These are phyloP conservation scores for Trachymyrmex septentrionalis DNA, from an alignment of 1,140 invertebrate genomes.

Conservation along the genomic window DNA sequence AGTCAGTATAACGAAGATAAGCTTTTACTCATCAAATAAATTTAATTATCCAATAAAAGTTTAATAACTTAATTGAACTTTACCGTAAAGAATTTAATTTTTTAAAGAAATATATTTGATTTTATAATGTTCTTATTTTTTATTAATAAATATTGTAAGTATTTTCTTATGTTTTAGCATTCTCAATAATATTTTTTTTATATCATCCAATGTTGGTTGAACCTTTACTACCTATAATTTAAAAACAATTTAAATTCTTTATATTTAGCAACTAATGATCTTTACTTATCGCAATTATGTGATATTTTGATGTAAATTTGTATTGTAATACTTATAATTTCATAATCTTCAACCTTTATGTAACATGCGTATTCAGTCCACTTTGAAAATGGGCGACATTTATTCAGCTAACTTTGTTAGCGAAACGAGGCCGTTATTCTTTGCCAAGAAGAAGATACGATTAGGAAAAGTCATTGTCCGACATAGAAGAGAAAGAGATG, in stretches of 20 bases:
- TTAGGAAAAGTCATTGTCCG: conserved; percentile 72
- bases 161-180: not conserved
- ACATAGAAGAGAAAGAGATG: conserved; percentile 30
- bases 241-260: too few relatives aligned
- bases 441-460: conserved; percentile 75
- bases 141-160: not conserved
- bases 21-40: not conserved
- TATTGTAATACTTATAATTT: conserved; percentile 8
- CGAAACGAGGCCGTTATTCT: conserved; percentile 80
- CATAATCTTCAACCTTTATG: not conserved
- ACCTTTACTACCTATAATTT: not conserved
- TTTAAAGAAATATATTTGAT: not conserved
- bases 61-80: not conserved
- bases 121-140: not conserved
- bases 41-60: conserved; percentile 5
- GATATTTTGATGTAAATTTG: not conserved
- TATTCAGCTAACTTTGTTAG: conserved; percentile 78
- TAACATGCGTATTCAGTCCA: conserved; percentile 13
- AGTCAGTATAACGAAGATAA: not conserved
- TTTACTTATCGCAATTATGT: too few relatives aligned
- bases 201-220: not conserved
- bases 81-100: conserved; percentile 2
- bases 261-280: too few relatives aligned
- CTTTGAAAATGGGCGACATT: conserved; percentile 45
- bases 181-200: not conserved